Conservation (phyloP, 1,140 invertebrate genomes). For the Lepidotrigona ventralis region DNA sequence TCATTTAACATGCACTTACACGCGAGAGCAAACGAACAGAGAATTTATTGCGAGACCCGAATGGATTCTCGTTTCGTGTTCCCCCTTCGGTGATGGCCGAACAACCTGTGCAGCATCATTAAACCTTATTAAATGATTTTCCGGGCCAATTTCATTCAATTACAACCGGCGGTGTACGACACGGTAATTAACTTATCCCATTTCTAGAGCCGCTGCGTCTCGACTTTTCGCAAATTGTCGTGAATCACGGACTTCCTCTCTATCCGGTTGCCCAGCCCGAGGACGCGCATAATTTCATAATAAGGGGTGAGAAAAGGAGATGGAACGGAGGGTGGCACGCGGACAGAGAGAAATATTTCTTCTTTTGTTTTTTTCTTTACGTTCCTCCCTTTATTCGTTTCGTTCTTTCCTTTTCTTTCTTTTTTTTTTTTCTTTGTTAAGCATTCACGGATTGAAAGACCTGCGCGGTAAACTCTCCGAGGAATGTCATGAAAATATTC, state of each 20-base stretch:
- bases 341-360: not conserved
- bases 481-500: conserved; percentile 29
- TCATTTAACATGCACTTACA: conserved; percentile 25
- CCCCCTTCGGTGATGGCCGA: not conserved
- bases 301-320: too few species aligned
- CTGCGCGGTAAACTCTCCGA: conserved; percentile 1
- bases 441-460: not conserved
- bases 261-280: conserved; percentile 9
- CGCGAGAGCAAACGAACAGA: not conserved
- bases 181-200: conserved; percentile 34
- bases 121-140: conserved; percentile 38
- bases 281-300: not conserved
- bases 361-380: not conserved
- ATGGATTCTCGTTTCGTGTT: not conserved
- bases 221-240: conserved; percentile 33
- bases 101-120: not conserved
- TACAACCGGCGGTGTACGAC: not conserved
- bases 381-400: too few species aligned
- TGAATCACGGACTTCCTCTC: conserved; percentile 33
- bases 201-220: conserved; percentile 20
- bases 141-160: conserved; percentile 46
- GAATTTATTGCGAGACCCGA: not conserved
- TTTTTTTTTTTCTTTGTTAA: too few species aligned
- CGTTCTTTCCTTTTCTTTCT: too few species aligned
- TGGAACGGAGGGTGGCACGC: too few species aligned